Base-by-base conservation (phyloP, 2,888 invertebrate species). In the Crepidodera aurea region DNA sequence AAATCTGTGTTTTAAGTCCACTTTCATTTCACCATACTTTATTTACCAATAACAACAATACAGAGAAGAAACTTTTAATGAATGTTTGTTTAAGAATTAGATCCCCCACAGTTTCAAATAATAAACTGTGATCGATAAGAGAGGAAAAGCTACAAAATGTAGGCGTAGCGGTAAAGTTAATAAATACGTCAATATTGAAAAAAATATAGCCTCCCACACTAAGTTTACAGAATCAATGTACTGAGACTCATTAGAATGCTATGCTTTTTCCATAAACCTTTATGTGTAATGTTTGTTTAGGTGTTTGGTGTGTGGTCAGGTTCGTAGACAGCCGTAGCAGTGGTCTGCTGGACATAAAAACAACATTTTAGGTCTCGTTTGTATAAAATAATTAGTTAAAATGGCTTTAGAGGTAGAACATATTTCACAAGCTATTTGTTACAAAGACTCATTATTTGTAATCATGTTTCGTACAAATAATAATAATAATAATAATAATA, bases 181-280 rank as follows among this genome's bases (percentile, higher is more conserved):
- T 70, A 71, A 71, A 73, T 65, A 66, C 68, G 70, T 71, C 64
- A 66, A 66, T 25, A 48, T 19, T 37, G 7, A 42, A 42, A 54
- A 57, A 29, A 54, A 74, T 73, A 73, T 73, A 74, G 67, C 75
- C 76, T 74, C 77, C 77, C 72, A 77, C 77, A 73, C 73, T 63
- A 58, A 68, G 68, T 68, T 70, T 72, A 74, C 71, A 71, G 71
- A 73, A 67, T 71, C 62, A 67, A 56, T 68, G 67, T 62, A 65
- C 62, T 56, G 67, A 48, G 51, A 73, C 73, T 77, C 76, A 75
- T 77, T 76, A 76, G 73, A 75, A 77, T 76, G 73, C 74, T 74
- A 71, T 62, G 71, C 76, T 76, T 73, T 76, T 74, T 73, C 75
- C 75, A 74, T 76, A 75, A 77, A 75, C 73, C 74, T 70, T 73